A percentile compares a stretch with the other conserved stretches of the same genome.
Evolutionary conservation across 2,888 invertebrate genomes (phyloP).

Genomic region (Cerastis leucographa): DNA sequence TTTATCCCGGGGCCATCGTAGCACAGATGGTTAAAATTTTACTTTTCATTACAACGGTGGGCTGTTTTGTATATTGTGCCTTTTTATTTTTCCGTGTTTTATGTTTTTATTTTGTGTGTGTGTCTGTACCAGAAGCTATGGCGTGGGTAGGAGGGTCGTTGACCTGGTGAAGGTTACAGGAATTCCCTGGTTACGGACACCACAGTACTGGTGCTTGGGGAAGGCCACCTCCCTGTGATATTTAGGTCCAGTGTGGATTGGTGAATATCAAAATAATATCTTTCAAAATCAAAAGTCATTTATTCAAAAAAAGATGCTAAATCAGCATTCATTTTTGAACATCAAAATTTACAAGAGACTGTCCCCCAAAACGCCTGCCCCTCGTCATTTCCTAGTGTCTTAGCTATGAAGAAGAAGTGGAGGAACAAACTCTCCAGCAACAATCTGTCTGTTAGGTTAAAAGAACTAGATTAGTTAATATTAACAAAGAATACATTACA

Average conservation of each 20-base stretch:
- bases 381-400: too few species aligned
- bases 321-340: too few species aligned
- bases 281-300: too few species aligned
- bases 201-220: background rate
- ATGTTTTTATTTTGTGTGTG: slow-evolving; percentile 21
- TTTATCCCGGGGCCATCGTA: slow-evolving; percentile 71
- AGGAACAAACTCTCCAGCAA: too few species aligned
- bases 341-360: too few species aligned
- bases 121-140: background rate
- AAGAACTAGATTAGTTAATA: too few species aligned
- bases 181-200: background rate
- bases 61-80: slow-evolving; percentile 61
- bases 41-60: slow-evolving; percentile 73
- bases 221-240: background rate
- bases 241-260: background rate
- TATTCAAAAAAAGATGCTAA: too few species aligned
- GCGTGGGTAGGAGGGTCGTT: background rate
- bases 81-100: slow-evolving; percentile 54
- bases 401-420: too few species aligned
- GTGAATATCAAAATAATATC: background rate
- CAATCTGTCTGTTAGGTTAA: too few species aligned
- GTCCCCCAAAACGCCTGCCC: too few species aligned
- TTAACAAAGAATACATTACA: too few species aligned
- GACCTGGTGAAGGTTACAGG: background rate
- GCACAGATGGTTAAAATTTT: slow-evolving; percentile 75